phyloP scores from a whole-genome alignment of 2,797 vertebrate species.

The Bothrops alternatus region DNA sequence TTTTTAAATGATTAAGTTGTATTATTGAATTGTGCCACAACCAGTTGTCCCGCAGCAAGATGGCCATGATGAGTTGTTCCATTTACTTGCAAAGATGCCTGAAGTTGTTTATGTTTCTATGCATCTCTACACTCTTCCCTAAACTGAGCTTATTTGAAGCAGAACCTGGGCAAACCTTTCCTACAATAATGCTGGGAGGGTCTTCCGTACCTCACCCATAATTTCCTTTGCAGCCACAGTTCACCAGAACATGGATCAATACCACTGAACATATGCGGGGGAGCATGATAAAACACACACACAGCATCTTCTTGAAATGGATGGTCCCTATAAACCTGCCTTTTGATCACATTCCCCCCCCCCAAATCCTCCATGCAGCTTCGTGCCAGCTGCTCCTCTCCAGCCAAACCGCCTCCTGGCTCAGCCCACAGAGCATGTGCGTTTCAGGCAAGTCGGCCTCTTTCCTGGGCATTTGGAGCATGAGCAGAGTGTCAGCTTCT shows the following conservation, averaged over 20 bases:
- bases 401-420: conserved; percentile 57
- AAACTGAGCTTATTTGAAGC: neutral
- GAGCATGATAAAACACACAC: neutral
- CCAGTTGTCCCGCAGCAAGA: neutral
- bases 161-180: neutral
- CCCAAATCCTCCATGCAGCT: accelerated
- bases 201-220: neutral
- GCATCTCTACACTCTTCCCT: neutral
- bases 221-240: neutral
- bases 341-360: accelerated
- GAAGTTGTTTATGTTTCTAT: neutral
- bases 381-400: neutral
- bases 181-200: neutral
- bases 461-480: neutral
- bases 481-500: conserved; percentile 61
- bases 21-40: neutral
- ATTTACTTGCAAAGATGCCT: neutral
- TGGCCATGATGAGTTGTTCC: neutral
- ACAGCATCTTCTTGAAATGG: neutral
- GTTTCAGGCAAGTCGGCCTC: conserved; percentile 6
- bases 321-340: neutral
- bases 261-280: neutral
- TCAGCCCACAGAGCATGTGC: neutral
- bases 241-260: neutral
- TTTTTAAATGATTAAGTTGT: neutral